Evolutionary conservation across 2,113 vertebrate species (phyloP).

Genomic region (Cyanoramphus novaezelandiae): DNA sequence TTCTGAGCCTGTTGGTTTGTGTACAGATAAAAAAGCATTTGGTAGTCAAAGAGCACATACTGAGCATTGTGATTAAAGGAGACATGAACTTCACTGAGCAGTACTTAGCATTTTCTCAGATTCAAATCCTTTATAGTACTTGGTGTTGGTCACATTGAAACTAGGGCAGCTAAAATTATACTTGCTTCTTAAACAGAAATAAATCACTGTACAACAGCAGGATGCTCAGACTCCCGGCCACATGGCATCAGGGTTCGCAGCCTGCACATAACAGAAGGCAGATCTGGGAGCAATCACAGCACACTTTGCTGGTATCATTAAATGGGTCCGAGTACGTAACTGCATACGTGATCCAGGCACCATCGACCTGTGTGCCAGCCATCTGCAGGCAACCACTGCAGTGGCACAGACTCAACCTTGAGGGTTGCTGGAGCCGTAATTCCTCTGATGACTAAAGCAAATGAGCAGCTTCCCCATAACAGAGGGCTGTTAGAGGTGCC

Average conservation of each 20-base stretch:
- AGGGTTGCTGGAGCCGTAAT: neutral
- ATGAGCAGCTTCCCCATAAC: neutral
- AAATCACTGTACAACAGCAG: neutral
- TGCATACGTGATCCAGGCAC: neutral
- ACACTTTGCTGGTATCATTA: neutral
- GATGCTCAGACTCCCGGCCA: neutral
- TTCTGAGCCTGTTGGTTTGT: neutral
- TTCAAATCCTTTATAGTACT: neutral
- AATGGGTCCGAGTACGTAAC: rapidly evolving
- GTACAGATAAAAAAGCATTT: neutral
- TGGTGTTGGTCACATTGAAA: neutral
- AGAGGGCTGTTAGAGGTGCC: neutral
- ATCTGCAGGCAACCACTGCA: neutral
- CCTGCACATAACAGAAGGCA: neutral
- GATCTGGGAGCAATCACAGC: neutral
- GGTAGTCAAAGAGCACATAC: neutral
- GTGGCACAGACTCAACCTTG: neutral
- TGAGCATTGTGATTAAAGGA: neutral
- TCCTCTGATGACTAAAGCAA: neutral
- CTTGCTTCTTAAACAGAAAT: neutral
- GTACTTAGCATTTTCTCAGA: neutral
- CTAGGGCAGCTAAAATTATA: constrained; percentile 51
- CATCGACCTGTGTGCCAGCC: neutral
- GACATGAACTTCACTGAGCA: neutral
- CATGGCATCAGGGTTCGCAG: neutral